Evolutionary conservation across 1,140 invertebrate species (phyloP), one percentile per base, ranked within the genome.

Genomic region (Drosophila tropicalis): DNA sequence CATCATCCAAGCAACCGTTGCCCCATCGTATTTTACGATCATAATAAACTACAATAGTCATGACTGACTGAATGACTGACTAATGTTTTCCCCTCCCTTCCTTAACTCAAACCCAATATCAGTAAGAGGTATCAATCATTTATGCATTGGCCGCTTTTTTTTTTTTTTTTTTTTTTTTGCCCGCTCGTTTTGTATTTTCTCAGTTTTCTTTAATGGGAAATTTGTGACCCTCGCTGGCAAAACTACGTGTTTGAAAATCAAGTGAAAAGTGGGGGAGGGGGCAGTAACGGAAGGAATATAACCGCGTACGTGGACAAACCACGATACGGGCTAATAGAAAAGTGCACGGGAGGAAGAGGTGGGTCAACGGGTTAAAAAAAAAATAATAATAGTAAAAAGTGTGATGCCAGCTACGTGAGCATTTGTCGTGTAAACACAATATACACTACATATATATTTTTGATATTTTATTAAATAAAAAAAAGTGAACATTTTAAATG

Each of bases 341-440:
- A 51, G 44, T 51, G 44, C 17, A 19, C 44, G 17, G 44, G 5
- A 4, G n/a, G 1, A 3, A 19, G 44, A 10, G 17, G 3, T 3
- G 9, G 5, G 6, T 0, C 9, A 22, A 10, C 17, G 44, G 44
- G 44, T 51, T 51, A 51, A 51, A 51, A 51, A 22, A 51, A 51
- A 51, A 51, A 51, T 51, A 51, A 51, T 51, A 51, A 51, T 51
- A 51, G 44, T 51, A 22, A 51, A 51, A 51, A 51, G 44, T 51
- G 17, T 51, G 44, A 51, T 51, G 44, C 44, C 44, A 22, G 44
- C 44, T 51, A 51, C 44, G 44, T 86, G 82, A 73, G 82, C 85
- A 79, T 86, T 86, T 82, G 83, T 71, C 79, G 83, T 86, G 83
- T 86, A 86, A 86, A 86, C 79, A 86, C 86, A 82, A 86, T 82